Conservation (phyloP, 2,888 invertebrate genomes). For the Gisinianus flammeolus region DNA sequence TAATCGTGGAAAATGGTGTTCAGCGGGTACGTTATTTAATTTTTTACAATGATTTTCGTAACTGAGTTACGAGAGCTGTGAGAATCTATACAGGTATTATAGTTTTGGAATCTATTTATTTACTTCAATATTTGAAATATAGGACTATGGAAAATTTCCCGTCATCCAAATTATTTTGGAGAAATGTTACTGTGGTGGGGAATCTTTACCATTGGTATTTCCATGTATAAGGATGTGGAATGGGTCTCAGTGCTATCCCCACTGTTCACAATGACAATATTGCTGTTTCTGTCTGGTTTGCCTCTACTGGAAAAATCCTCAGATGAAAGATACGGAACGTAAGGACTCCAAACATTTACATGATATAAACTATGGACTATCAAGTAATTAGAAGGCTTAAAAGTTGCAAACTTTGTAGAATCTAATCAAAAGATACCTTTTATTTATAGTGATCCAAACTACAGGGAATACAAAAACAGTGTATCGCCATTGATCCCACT, state of each 20-base stretch:
- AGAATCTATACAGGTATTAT: too few relatives aligned
- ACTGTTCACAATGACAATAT: conserved; percentile 83
- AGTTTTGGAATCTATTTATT: neutral
- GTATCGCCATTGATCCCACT: conserved; percentile 89
- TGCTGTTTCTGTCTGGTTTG: conserved; percentile 88
- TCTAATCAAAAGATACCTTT: conserved; percentile 16
- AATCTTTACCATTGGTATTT: conserved; percentile 84
- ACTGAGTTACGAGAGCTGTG: too few relatives aligned
- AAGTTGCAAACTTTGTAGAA: neutral
- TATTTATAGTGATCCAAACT: conserved; percentile 75
- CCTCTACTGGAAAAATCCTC: conserved; percentile 85
- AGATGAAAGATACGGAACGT: conserved; percentile 80
- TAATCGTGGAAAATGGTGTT: conserved; percentile 92
- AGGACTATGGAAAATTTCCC: conserved; percentile 84
- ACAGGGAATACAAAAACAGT: conserved; percentile 83
- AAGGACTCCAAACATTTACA: conserved; percentile 35
- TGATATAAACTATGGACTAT: too few relatives aligned
- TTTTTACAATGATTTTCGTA: too few relatives aligned
- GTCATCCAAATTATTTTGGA: conserved; percentile 95
- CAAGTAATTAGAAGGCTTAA: too few relatives aligned
- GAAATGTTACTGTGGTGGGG: conserved; percentile 95
- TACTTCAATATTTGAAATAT: conserved; percentile 63
- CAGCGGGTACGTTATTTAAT: conserved; percentile 73
- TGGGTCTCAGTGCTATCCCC: conserved; percentile 88
- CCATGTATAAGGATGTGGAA: conserved; percentile 82